Percentiles rank a stretch among this genome's conserved stretches.
Evolutionary conservation across 1,140 invertebrate genomes (phyloP).

Genomic region (Cardiocondyla obscurior): DNA sequence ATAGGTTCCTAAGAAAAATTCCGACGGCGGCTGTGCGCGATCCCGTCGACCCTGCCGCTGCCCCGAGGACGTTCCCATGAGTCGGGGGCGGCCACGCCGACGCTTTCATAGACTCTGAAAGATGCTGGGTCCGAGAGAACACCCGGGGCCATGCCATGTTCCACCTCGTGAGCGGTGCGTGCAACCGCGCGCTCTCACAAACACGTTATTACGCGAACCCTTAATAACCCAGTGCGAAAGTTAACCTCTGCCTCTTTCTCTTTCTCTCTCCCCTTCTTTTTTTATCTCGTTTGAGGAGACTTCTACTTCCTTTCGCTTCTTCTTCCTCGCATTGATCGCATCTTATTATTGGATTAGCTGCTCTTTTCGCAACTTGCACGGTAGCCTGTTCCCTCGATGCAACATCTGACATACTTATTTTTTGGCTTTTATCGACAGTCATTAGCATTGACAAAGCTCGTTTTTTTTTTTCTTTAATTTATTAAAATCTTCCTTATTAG

Average conservation of each 20-base stretch:
- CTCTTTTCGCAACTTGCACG: background rate
- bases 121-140: slow-evolving; percentile 48
- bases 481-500: no score
- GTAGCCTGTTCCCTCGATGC: slow-evolving; percentile 26
- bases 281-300: background rate
- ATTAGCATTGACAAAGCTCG: background rate
- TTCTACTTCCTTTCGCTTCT: slow-evolving; percentile 14
- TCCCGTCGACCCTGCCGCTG: slow-evolving; percentile 57
- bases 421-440: background rate
- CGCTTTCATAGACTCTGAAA: slow-evolving; percentile 48
- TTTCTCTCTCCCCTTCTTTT: slow-evolving; percentile 9
- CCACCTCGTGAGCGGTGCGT: slow-evolving; percentile 68
- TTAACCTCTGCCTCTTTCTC: slow-evolving; percentile 46
- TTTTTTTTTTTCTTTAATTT: no score
- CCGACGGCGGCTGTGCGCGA: slow-evolving; percentile 22
- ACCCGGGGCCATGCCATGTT: slow-evolving; percentile 61
- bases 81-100: slow-evolving; percentile 77
- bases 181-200: slow-evolving; percentile 66
- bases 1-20: slow-evolving; percentile 54
- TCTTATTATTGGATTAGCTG: slow-evolving; percentile 31
- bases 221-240: slow-evolving; percentile 67
- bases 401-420: background rate
- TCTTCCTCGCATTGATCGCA: slow-evolving; percentile 1
- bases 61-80: slow-evolving; percentile 81
- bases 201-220: slow-evolving; percentile 74